These are phyloP conservation scores for Caligus rogercresseyi DNA, from an alignment of 1,140 invertebrate genomes.

Conservation along the genomic window DNA sequence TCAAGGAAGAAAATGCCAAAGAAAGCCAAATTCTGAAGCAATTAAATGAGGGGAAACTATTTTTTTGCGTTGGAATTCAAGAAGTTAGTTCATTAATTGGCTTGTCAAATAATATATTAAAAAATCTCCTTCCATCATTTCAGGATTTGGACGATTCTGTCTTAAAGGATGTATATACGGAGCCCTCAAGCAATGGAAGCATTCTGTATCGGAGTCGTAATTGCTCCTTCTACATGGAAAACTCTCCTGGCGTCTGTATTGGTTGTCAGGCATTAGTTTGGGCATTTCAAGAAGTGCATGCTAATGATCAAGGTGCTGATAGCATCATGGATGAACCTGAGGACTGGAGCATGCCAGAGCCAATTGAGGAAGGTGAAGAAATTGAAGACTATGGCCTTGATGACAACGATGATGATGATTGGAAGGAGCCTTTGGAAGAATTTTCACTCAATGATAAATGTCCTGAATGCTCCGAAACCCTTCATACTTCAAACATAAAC, in stretches of 20 bases:
- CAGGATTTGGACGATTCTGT: not conserved
- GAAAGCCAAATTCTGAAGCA: not conserved
- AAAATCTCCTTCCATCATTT: no score
- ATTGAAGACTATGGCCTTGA: not conserved
- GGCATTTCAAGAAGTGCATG: not conserved
- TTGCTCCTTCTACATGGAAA: not conserved
- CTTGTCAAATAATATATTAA: not conserved
- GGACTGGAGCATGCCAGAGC: not conserved
- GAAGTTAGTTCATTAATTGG: not conserved
- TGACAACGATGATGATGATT: not conserved
- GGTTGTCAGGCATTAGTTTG: not conserved
- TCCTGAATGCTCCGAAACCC: not conserved
- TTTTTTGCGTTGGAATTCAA: not conserved
- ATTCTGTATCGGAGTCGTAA: not conserved
- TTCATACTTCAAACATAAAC: not conserved
- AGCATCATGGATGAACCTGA: no score
- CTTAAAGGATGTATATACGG: not conserved
- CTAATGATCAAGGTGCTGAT: not conserved
- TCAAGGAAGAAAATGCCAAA: not conserved
- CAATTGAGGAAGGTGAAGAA: not conserved
- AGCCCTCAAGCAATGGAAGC: not conserved
- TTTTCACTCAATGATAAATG: not conserved
- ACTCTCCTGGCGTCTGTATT: not conserved
- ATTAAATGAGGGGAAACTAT: not conserved
- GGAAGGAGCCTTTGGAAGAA: not conserved